Evolutionary conservation across 2,113 vertebrate species (phyloP), one percentile per base, ranked within the genome.

Genomic region (Entosphenus tridentatus): DNA sequence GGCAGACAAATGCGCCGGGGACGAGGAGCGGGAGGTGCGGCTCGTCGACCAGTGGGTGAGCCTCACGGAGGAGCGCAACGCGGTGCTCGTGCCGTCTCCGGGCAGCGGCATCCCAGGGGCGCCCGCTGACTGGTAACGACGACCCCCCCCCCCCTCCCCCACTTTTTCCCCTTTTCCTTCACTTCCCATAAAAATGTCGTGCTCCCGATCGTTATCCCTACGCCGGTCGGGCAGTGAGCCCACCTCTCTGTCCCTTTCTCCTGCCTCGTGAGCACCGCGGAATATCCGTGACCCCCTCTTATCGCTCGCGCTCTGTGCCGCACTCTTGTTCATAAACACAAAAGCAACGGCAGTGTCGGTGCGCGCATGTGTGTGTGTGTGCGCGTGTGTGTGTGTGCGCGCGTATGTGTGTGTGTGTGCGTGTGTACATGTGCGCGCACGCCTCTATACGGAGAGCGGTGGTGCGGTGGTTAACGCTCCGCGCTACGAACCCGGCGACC

Each of bases 41-140:
- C 81, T 96, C 17, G 87, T 96, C 55, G 93, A 96, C 62, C 93
- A 98, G 80, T 98, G 91, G 93, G 88, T 98, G 9, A 88, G 91
- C n/a, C 79, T 98, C 71, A 96, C 93, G 0, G 91, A 98, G 73
- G 93, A 98, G 72, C 83, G 89, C 75, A 98, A 95, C 3, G 88
- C 90, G 0, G 91, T 96, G 71, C 80, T 96, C 73, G 93, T 96
- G 57, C 91, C 93, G 3, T 83, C 87, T 1, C 86, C 91, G 1
- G 84, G 87, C 73, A 93, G 93, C 68, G 87, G 89, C 18, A 87
- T 96, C 74, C 93, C 93, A 0, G 93, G 91, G 72, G 88, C 93
- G 2, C 93, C 90, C 0, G 91, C 91, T 11, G 81, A 95, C 70
- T 93, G 90, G 93, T 96, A 79, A 18, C 39, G 6, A 39, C 39